Evolutionary conservation across 2,113 vertebrate genomes (phyloP), one percentile per base, ranked within the genome.

Genomic region (Hippocampus guttulatus): DNA sequence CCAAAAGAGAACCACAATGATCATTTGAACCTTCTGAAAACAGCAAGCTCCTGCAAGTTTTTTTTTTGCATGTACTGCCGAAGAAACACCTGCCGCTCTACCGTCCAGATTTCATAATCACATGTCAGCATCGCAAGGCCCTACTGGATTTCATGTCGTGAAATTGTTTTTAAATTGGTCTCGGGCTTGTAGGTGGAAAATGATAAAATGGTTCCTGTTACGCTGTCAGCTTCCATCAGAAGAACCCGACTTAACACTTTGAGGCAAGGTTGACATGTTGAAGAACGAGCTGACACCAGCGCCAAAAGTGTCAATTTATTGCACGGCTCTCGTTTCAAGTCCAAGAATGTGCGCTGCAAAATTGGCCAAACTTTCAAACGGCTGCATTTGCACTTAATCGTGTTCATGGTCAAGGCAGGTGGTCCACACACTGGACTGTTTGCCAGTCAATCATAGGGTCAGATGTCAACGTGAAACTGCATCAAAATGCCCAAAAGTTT

Each of bases 121-220:
- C 61, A 40, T 62, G 27, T 63, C 61, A 40, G 33, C 38, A 18
- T 49, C 27, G 40, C 21, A 45, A n/a, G 12, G 18, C 11, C 21
- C 16, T 5, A 67, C 52, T 67, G 49, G 25, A 54, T 67, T 55
- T 55, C 66, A 55, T 68, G 49, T 55, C 18, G 5, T 40, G 21
- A 14, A 51, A 67, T 51, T 67, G 49, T 67, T 67, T 67, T 54
- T 38, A 67, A 54, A 67, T 21, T 30, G 65, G 25, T 52, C 15
- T 25, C 45, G 16, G 41, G 12, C 63, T 43, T 43, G 21, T 14
- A 15, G 21, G 38, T 23, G n/a, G 63, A 64, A 64, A 45, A 64
- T 64, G 63, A 41, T 45, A 8, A 16, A 64, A 64, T 64, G 41
- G 41, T 47, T 65, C 64, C 41, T 47, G 64, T 65, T 18, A 4